A percentile compares a stretch with the other conserved stretches of the same genome.
phyloP scores from a whole-genome alignment of 2,113 vertebrate species.

The Desmodus rotundus region DNA sequence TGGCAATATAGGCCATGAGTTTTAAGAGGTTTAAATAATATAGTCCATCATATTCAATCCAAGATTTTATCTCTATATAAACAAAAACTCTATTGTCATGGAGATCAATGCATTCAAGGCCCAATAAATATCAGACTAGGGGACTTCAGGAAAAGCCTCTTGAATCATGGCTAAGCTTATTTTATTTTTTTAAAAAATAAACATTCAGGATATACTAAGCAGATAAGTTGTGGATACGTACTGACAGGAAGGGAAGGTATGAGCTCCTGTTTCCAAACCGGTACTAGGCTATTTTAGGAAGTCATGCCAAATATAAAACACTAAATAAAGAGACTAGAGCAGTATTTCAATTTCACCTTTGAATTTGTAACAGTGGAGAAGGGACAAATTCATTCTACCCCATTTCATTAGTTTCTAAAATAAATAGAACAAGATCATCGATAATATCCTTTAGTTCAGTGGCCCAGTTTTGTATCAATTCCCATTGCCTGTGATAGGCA shows the following conservation, averaged over 20 bases:
- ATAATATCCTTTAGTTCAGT: background rate
- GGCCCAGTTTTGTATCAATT: background rate
- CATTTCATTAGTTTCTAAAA: background rate
- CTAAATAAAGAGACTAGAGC: background rate
- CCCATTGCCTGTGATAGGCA: background rate
- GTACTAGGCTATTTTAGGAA: background rate
- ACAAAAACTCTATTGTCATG: background rate
- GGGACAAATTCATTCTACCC: background rate
- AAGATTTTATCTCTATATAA: background rate
- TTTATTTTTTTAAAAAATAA: background rate
- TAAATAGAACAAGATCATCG: background rate
- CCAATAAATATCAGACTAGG: background rate
- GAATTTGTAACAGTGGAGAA: background rate
- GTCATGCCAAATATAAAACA: background rate
- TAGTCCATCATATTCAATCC: background rate
- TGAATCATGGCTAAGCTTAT: background rate
- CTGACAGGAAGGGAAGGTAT: background rate
- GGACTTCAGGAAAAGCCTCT: background rate
- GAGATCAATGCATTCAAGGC: background rate
- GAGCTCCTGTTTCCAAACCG: background rate
- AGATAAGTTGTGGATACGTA: background rate
- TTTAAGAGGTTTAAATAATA: background rate
- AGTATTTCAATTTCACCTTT: background rate
- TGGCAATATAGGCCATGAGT: background rate
- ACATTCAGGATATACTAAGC: background rate